Base-by-base conservation (phyloP, 2,888 invertebrate species). In the Trichogramma evanescens region DNA sequence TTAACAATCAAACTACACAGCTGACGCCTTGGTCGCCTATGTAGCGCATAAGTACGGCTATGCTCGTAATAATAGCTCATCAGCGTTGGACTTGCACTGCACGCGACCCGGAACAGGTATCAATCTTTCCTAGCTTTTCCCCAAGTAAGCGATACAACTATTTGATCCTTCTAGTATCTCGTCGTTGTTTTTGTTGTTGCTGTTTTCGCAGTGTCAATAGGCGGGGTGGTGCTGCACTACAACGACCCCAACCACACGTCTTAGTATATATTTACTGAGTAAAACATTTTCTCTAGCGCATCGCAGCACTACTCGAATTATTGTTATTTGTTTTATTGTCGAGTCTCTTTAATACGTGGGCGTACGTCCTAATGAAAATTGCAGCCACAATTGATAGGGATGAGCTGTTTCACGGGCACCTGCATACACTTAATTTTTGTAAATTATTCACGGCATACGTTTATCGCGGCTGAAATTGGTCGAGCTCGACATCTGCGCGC, bases 151-250 rank as follows among this genome's bases (percentile, higher is more conserved):
- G 26, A 26, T 26, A 26, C 26, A 26, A 26, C 54, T 43, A 13
- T 53, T 42, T 58, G 56, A 57, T 62, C 58, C 55, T 52, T 58
- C 52, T 55, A 38, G 45, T 45, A 42, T 9, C 51, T 41, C 51
- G 5, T 38, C 39, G 40, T 50, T 41, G 26, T n/a, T 38, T n/a
- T 6, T 40, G 9, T 41, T 13, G 10, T 6, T 38, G 26, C 44
- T 41, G 6, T 10, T 5, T n/a, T 51, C 45, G 50, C 57, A 57
- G 54, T 63, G 62, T 63, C 62, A 63, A 63, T 63, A 57, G 59
- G 39, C 26, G 44, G 56, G 43, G n/a, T 6, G 5, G 4, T n/a
- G 5, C 8, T 4, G 8, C 5, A 48, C 10, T 6, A 48, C 53
- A 54, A 59, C 59, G 26, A 26, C 46, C 26, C 43, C 52, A 57